These are phyloP conservation scores for Heliconius himera DNA, from an alignment of 1,140 invertebrate genomes.

Conservation along the genomic window DNA sequence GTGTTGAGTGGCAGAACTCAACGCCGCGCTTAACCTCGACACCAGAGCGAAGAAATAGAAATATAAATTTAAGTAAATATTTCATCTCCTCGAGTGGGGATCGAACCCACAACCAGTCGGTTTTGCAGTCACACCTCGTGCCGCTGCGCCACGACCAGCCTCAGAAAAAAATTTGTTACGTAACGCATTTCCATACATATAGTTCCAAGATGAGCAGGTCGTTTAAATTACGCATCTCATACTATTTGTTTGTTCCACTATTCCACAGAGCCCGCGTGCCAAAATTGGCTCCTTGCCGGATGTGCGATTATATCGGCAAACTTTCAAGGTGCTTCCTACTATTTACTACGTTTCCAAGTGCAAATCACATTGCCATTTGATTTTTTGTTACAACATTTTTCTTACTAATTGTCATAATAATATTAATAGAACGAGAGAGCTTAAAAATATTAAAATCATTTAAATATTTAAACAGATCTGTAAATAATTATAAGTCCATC, in stretches of 20 bases:
- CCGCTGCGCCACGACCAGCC: no score
- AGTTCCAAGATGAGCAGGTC: neutral
- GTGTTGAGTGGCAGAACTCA: no score
- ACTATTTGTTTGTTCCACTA: conserved; percentile 10
- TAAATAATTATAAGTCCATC: no score
- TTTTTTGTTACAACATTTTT: conserved; percentile 11
- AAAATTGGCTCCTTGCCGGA: conserved; percentile 36
- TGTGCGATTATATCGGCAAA: conserved; percentile 39
- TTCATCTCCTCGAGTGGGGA: no score
- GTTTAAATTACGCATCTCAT: neutral
- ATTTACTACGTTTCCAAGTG: conserved; percentile 35
- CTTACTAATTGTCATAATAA: neutral
- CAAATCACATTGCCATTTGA: conserved; percentile 7
- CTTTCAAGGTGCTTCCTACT: conserved; percentile 40
- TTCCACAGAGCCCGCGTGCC: conserved; percentile 31
- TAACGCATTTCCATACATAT: neutral
- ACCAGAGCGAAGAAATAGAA: no score
- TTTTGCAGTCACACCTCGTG: no score
- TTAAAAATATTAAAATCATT: neutral
- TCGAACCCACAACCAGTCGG: no score
- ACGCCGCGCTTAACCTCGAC: no score
- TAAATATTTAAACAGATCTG: neutral
- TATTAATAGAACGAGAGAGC: neutral
- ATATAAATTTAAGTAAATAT: no score
- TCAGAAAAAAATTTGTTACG: neutral